Base-by-base conservation (phyloP, 1,140 invertebrate genomes). In the Drosophila seguyi region DNA sequence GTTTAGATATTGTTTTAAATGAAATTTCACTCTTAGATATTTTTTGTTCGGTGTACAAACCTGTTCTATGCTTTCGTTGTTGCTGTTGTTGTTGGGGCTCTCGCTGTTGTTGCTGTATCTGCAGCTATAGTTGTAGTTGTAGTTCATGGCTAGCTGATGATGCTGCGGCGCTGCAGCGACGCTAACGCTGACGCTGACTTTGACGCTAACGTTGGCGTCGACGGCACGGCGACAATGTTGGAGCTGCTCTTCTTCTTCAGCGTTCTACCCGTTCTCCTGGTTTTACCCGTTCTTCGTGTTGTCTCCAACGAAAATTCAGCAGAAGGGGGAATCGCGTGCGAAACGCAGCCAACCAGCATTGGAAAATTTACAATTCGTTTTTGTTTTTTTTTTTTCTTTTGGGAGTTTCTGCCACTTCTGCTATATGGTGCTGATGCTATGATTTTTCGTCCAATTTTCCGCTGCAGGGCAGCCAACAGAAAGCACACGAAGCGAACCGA, bases 41-140 rank as follows among this genome's bases (percentile, higher is more conserved):
- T 42, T 59, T 63, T 63, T 18, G 4, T 29, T 60, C 34, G 2
- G 61, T 67, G 66, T 75, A 81, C 85, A 90, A 90, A 90, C 85
- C 85, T 90, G 85, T 90, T 90, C 85, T 90, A 84, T 87, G 84
- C 57, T 63, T 79, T 80, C 55, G 72, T 80, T 78, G 66, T 65
- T 75, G 60, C 3, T 41, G 50, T 71, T 75, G 57, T 57, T 74
- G 61, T 45, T 36, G 71, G 25, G 60, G 58, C 27, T 36, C 20
- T 39, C 48, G 31, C 29, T 67, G 44, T 47, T 44, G 58, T 27
- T 44, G 31, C 18, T 76, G 74, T 45, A 50, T 44, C 41, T 75
- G 42, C 44, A 36, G 39, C 55, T 77, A 45, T 41, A 62, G 56
- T 60, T 74, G 68, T 61, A 44, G 63, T 60, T 77, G 68, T 65